Evolutionary conservation across 2,888 invertebrate species (phyloP).

Genomic region (Mycalesis mineus): DNA sequence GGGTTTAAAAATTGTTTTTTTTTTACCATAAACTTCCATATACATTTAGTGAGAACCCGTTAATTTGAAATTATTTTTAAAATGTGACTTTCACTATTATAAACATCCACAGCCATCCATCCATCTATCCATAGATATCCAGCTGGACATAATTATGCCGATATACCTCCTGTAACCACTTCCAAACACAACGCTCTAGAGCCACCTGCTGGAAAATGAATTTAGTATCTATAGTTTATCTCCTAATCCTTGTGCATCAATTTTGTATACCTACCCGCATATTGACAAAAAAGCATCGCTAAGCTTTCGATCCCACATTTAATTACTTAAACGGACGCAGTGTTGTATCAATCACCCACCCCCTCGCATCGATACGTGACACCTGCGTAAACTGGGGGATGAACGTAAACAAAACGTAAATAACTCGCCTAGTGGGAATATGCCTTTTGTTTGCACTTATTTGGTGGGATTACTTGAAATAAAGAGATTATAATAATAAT

Average conservation of each 20-base stretch:
- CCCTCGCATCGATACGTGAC: conserved; percentile 42
- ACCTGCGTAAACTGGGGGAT: conserved; percentile 41
- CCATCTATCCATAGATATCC: too few relatives aligned
- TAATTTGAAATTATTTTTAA: too few relatives aligned
- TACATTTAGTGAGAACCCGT: too few relatives aligned
- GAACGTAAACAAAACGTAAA: conserved; percentile 23
- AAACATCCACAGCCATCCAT: too few relatives aligned
- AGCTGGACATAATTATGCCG: too few relatives aligned
- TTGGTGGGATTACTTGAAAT: background rate
- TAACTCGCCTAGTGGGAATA: conserved; percentile 1
- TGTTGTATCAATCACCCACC: conserved; percentile 24
- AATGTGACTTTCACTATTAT: too few relatives aligned
- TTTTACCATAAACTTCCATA: too few relatives aligned
- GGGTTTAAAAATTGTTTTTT: too few relatives aligned
- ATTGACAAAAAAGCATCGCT: conserved; percentile 2
- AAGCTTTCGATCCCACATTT: conserved; percentile 11
- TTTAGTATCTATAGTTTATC: conserved; percentile 1
- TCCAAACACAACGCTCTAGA: too few relatives aligned
- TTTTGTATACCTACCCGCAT: background rate
- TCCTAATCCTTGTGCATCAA: background rate
- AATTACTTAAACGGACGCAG: conserved; percentile 2
- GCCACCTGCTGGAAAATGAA: too few relatives aligned
- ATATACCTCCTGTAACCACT: too few relatives aligned
- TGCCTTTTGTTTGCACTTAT: conserved; percentile 20
- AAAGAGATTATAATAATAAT: background rate